Conservation (phyloP, 2,113 vertebrate species). For the Callopanchax toddi region DNA sequence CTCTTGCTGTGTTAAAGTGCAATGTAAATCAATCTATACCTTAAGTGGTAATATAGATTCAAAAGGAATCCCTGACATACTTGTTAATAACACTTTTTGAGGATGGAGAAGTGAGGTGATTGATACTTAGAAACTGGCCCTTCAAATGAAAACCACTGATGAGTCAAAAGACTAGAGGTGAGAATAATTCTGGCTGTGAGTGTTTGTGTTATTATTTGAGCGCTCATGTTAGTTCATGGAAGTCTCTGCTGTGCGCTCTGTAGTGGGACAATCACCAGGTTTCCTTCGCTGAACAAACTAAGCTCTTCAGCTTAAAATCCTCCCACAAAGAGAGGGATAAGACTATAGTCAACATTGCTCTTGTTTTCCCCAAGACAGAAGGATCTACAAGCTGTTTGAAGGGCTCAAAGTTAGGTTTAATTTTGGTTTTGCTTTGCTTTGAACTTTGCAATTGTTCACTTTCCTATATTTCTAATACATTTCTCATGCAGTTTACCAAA, state of each 20-base stretch:
- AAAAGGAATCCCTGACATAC: slow-evolving; percentile 53
- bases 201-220: neutral
- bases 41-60: slow-evolving; percentile 28
- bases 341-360: slow-evolving; percentile 12
- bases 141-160: slow-evolving; percentile 61
- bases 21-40: slow-evolving; percentile 49
- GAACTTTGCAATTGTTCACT: neutral
- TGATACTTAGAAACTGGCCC: slow-evolving; percentile 53
- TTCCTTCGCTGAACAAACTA: slow-evolving; percentile 14
- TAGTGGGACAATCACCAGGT: slow-evolving; percentile 1
- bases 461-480: slow-evolving; percentile 4
- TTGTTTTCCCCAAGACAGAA: slow-evolving; percentile 9
- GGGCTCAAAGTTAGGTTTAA: neutral
- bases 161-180: slow-evolving; percentile 10
- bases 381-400: slow-evolving; percentile 4
- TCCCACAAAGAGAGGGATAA: slow-evolving; percentile 8
- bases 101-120: slow-evolving; percentile 35
- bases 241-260: neutral
- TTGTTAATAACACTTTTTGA: slow-evolving; percentile 38
- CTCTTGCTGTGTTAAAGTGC: slow-evolving; percentile 42
- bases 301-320: slow-evolving; percentile 11
- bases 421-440: slow-evolving; percentile 4
- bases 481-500: slow-evolving; percentile 3
- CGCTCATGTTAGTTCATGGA: neutral
- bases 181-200: neutral